phyloP scores from a whole-genome alignment of 2,888 invertebrate species.

The Luperina nickerlii region DNA sequence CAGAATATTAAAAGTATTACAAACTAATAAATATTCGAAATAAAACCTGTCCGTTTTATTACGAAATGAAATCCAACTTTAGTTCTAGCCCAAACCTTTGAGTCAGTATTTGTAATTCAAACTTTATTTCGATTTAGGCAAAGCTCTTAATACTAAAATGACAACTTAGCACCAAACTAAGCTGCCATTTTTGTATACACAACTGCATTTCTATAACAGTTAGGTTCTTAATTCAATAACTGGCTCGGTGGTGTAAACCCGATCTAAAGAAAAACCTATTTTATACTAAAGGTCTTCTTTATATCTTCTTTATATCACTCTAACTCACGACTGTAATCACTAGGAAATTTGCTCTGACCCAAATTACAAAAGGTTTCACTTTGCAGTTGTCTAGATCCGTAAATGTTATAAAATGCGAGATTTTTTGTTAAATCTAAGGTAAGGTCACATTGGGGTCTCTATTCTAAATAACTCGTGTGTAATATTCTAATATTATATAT shows the following conservation, averaged over 20 bases:
- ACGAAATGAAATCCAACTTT: too few species aligned
- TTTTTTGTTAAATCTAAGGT: conserved; percentile 55
- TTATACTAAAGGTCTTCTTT: too few species aligned
- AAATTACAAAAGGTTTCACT: conserved; percentile 6
- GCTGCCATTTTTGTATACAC: too few species aligned
- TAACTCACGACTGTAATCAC: conserved; percentile 18
- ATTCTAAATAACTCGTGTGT: conserved; percentile 57
- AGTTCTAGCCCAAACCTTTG: too few species aligned
- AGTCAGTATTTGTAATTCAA: too few species aligned
- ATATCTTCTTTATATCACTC: conserved; percentile 35
- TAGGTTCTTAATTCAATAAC: too few species aligned
- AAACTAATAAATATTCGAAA: conserved; percentile 18
- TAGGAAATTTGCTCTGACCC: conserved; percentile 17
- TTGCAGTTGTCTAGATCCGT: conserved; percentile 17
- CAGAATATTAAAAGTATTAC: conserved; percentile 11
- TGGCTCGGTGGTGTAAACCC: too few species aligned
- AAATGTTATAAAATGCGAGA: conserved; percentile 42
- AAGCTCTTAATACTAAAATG: too few species aligned
- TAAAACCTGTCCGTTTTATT: background rate
- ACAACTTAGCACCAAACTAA: too few species aligned
- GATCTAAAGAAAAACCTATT: background rate
- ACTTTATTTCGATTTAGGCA: too few species aligned
- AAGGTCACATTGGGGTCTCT: conserved; percentile 65
- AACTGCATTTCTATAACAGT: too few species aligned
- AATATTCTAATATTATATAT: conserved; percentile 43